Evolutionary conservation across 1,140 invertebrate species (phyloP), one percentile per base, ranked within the genome.

Genomic region (Mactra quadrangularis): DNA sequence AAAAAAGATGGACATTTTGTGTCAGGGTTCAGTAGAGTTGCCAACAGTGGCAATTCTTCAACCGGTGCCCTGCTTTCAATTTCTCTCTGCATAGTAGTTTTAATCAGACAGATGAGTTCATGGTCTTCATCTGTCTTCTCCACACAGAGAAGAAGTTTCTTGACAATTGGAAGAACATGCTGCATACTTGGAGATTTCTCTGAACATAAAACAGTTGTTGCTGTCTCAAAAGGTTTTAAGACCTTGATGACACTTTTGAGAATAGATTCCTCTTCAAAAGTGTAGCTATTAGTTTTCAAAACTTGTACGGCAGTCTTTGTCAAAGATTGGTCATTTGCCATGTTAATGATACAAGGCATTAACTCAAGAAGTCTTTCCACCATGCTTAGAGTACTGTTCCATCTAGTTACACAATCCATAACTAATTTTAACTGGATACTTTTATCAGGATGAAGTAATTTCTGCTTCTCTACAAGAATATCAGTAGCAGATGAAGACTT

Each of bases 151-250:
- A 27, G 29, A 50, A 71, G 57, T 38, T 84, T 83, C 22, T 35
- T 33, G 19, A 83, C 60, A 22, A 68, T 35, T 22, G 62, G 72
- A 3, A 84, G 11, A n/a, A 84, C 62, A 57, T 84, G 60, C n/a
- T 70, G 41, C 15, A 77, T 77, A 15, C 72, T 84, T 31, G 82
- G 82, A 9, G 27, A 35, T n/a, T 29, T 57, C 35, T 84, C 72
- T 38, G 64, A n/a, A 35, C 50, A 77, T 29, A 84, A 0, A 1
- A 47, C 35, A 1, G 45, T 29, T 33, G 82, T 84, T 1, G 45
- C 66, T 57, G 50, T 77, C 33, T 71, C 47, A 25, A 77, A 84
- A 3, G 72, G 74, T 9, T 50, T 3, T 9, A 84, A 38, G 17
- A 84, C 13, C n/a, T 9, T 25, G 1, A 77, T 64, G 15, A 77